Evolutionary conservation across 1,140 invertebrate species (phyloP), one percentile per base, ranked within the genome.

Genomic region (Euschistus heros): DNA sequence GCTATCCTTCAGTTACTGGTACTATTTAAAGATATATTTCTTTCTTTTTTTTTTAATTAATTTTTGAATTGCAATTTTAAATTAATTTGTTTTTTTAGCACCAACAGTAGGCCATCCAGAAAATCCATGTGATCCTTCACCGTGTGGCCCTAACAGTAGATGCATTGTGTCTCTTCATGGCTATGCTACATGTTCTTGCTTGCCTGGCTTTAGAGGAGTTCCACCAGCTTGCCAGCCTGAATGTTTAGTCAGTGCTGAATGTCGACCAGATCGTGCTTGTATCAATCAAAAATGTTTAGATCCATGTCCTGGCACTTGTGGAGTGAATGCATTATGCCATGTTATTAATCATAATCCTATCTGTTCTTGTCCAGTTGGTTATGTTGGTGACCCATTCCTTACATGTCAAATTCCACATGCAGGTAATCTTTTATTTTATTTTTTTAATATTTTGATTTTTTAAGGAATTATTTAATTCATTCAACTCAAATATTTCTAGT

Each of bases 341-440:
- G 85, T 88, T 1, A 80, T 89, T 26, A 90, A 91, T 73, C 88
- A 91, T 71, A 89, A 90, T 74, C 88, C 89, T 2, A 84, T 91
- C 66, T 91, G 89, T 72, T 86, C 80, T 52, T 92, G 89, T 75
- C 80, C 85, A 26, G 74, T 79, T n/a, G 84, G 83, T 44, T 81
- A 83, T 72, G 80, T 82, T 67, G 90, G 90, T 24, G 87, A 93
- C 84, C 89, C 90, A 33, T 91, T 91, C 70, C 79, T 83, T 18
- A 82, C 80, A 52, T 93, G 91, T 71, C 78, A 80, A 60, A 74
- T 73, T 47, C 76, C 79, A 26, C 74, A 37, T 37, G 33, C 78
- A 37, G 74, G 71, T 70, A 67, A 69, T 33, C 2, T 18, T 62
- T 57, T 24, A 8, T 24, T 57, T 10, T 27, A 18, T 50, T 18